A percentile compares a stretch with the other conserved stretches of the same genome.
Evolutionary conservation across 2,113 vertebrate species (phyloP).

Genomic region (Aptenodytes forsteri): DNA sequence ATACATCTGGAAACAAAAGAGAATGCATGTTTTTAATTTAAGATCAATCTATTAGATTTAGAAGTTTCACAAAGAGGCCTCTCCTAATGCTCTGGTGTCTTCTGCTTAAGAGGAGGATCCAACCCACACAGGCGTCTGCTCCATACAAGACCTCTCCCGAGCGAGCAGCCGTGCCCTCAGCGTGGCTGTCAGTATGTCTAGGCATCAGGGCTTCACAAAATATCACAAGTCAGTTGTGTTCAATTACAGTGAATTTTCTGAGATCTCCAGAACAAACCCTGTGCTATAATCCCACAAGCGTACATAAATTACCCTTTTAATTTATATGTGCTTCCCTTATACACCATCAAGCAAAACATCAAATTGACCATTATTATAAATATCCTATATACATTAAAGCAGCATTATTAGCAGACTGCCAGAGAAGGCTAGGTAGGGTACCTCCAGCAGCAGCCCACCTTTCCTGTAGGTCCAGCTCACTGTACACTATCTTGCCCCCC

Average conservation of each 20-base stretch:
- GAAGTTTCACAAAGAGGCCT: background rate
- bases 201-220: background rate
- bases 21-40: background rate
- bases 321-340: background rate
- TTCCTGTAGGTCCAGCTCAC: background rate
- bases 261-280: background rate
- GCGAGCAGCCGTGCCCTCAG: background rate
- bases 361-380: background rate
- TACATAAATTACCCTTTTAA: background rate
- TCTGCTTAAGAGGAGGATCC: background rate
- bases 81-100: background rate
- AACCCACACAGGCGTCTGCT: background rate
- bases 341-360: background rate
- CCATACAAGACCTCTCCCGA: background rate
- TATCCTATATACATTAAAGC: background rate
- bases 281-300: background rate
- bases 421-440: background rate
- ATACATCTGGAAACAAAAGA: background rate
- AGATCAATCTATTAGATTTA: background rate
- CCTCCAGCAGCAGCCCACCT: background rate
- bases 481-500: fast-evolving
- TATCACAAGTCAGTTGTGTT: background rate
- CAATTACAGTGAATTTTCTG: background rate
- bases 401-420: background rate
- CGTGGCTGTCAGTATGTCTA: background rate